A percentile compares a stretch with the other conserved stretches of the same genome.
Conservation (phyloP, 1,140 invertebrate genomes). For the Drosophila albomicans region DNA sequence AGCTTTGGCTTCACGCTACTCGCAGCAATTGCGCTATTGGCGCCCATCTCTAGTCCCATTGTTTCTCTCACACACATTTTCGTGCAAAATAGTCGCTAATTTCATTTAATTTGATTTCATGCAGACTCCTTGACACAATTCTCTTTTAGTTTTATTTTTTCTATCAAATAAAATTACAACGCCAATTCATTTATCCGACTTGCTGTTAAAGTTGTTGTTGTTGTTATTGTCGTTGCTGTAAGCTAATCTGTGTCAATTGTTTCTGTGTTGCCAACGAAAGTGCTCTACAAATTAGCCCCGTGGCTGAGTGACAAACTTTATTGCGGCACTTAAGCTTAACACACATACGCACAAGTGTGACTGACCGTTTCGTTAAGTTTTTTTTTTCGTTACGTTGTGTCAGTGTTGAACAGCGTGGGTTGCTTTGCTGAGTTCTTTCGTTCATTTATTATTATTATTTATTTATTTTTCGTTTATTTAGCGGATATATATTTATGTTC, state of each 20-base stretch:
- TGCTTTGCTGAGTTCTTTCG: slow-evolving; percentile 45
- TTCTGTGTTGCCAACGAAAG: slow-evolving; percentile 60
- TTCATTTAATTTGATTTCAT: slow-evolving; percentile 78
- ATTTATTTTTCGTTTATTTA: slow-evolving; percentile 8
- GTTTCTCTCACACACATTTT: slow-evolving; percentile 58
- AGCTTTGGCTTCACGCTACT: slow-evolving; percentile 39
- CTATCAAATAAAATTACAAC: slow-evolving; percentile 71
- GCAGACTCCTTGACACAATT: slow-evolving; percentile 78
- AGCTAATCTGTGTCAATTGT: slow-evolving; percentile 59
- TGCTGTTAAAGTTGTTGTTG: slow-evolving; percentile 24
- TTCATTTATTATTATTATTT: slow-evolving; percentile 10
- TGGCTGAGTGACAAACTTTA: slow-evolving; percentile 70
- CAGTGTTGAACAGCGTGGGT: slow-evolving; percentile 37
- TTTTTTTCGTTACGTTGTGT: slow-evolving; percentile 8
- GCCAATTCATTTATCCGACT: slow-evolving; percentile 33
- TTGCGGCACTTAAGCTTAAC: slow-evolving; percentile 23
- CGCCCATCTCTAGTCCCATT: slow-evolving; percentile 37
- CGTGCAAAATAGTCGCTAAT: slow-evolving; percentile 78
- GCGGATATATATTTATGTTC: slow-evolving; percentile 32
- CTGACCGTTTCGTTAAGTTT: slow-evolving; percentile 51
- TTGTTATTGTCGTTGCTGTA: slow-evolving; percentile 11
- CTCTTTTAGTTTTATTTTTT: slow-evolving; percentile 60
- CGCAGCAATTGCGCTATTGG: slow-evolving; percentile 26
- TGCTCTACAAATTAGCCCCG: slow-evolving; percentile 57
- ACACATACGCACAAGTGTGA: slow-evolving; percentile 31